Percentiles rank a stretch among this genome's conserved stretches.
Evolutionary conservation across 64 coral and sea anemone genomes (phyloP).

Genomic region (Pachyseris speciosa): DNA sequence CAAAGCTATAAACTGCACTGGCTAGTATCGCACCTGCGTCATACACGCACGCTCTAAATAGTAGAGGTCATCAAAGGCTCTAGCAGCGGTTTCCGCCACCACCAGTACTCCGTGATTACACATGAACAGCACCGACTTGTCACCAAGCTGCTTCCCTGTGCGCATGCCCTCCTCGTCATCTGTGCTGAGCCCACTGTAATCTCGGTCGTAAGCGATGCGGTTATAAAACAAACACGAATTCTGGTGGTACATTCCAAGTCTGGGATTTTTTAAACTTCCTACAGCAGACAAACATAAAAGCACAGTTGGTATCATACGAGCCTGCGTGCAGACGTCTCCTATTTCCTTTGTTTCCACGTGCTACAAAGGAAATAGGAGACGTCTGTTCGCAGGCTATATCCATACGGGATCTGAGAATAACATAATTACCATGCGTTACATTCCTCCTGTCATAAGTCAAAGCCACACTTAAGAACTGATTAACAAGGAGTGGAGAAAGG

Average conservation of each 20-base stretch:
- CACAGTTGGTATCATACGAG: no score
- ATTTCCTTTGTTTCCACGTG: no score
- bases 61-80: constrained; percentile 63
- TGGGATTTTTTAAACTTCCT: constrained; percentile 72
- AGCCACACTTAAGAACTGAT: no score
- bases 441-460: no score
- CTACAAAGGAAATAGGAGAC: no score
- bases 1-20: no score
- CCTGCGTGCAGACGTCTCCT: no score
- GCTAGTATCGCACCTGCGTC: constrained; percentile 75
- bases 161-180: constrained; percentile 72
- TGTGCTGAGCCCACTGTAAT: constrained; percentile 68
- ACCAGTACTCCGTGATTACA: constrained; percentile 81
- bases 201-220: constrained; percentile 72
- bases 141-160: constrained; percentile 46
- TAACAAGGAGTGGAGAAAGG: no score
- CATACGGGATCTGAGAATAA: no score
- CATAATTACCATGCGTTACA: no score
- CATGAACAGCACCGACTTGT: constrained; percentile 86
- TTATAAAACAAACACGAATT: constrained; percentile 75
- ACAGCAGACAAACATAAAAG: not conserved
- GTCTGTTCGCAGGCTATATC: no score
- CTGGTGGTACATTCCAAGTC: constrained; percentile 83
- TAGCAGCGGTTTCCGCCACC: constrained; percentile 18
- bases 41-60: constrained; percentile 83